These are phyloP conservation scores for Todiramphus saurophagus DNA, from an alignment of 2,113 vertebrate species.

Conservation along the genomic window DNA sequence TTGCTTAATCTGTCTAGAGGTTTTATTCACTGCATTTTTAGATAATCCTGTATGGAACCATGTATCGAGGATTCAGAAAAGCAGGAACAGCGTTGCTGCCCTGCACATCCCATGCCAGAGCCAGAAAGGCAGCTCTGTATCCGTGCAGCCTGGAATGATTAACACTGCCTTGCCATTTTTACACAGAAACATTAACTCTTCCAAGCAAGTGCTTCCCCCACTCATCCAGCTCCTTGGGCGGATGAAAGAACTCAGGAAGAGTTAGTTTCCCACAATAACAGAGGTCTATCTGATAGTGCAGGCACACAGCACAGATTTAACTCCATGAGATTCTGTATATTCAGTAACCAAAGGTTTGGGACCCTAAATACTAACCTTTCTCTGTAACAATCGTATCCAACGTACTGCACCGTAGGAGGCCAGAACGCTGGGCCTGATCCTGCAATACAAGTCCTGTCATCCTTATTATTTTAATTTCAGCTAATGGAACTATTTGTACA, in stretches of 20 bases:
- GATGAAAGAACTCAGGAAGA: not conserved
- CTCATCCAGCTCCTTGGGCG: not conserved
- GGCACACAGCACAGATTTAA: not conserved
- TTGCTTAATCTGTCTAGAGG: not conserved
- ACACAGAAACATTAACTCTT: not conserved
- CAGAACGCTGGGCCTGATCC: not conserved
- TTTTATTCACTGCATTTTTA: not conserved
- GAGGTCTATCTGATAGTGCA: not conserved
- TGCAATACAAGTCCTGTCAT: not conserved
- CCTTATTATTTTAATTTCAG: not conserved
- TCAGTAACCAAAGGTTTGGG: not conserved
- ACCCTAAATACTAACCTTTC: not conserved
- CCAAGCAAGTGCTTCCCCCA: not conserved
- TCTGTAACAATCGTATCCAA: not conserved
- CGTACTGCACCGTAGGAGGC: not conserved
- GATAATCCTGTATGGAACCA: not conserved
- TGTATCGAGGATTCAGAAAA: not conserved
- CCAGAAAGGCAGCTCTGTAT: not conserved
- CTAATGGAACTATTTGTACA: not conserved
- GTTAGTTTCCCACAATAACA: not conserved
- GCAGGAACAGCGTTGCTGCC: not conserved
- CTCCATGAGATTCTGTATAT: not conserved
- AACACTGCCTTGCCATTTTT: not conserved
- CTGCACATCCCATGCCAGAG: not conserved
- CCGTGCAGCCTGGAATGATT: not conserved